Percentiles rank a stretch among this genome's conserved stretches.
These are phyloP conservation scores for Hypotaenidia okinawae DNA, from an alignment of 2,797 vertebrate genomes.

Conservation along the genomic window DNA sequence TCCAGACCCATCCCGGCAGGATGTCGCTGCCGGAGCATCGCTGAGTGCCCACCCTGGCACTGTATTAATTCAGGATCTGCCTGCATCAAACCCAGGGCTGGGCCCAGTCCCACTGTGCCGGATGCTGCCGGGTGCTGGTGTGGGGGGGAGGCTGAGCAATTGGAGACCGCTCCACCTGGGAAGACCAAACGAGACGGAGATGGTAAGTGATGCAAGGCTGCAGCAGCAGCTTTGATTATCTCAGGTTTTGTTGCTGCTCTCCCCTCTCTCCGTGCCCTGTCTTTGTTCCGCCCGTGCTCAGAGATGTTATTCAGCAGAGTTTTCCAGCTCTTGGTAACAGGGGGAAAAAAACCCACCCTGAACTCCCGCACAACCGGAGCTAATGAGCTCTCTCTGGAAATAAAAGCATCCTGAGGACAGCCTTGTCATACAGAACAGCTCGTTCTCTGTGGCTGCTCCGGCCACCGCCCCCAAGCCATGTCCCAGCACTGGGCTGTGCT, in stretches of 20 bases:
- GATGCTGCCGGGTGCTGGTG: neutral
- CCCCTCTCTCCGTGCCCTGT: neutral
- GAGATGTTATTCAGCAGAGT: constrained; percentile 29
- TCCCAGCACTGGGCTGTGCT: neutral
- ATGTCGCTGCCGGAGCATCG: neutral
- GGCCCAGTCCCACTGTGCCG: fast-evolving
- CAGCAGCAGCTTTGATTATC: constrained; percentile 42
- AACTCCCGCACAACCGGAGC: constrained; percentile 45
- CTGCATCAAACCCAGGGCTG: neutral
- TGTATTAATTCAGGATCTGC: neutral
- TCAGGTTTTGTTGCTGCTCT: constrained; percentile 3
- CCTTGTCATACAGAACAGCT: constrained; percentile 31
- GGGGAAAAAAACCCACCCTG: neutral
- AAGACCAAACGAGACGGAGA: neutral
- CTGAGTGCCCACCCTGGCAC: neutral
- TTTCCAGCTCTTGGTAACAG: constrained; percentile 25
- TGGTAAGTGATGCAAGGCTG: neutral
- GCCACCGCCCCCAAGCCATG: neutral
- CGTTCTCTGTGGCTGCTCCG: neutral
- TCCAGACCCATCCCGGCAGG: neutral
- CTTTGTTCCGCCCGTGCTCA: neutral
- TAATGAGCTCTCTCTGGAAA: constrained; percentile 73
- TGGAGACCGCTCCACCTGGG: fast-evolving
- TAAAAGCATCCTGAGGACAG: constrained; percentile 54
- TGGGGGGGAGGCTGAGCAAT: neutral